Evolutionary conservation across 2,797 vertebrate species (phyloP), one percentile per base, ranked within the genome.

Genomic region (Gambelia wislizenii): DNA sequence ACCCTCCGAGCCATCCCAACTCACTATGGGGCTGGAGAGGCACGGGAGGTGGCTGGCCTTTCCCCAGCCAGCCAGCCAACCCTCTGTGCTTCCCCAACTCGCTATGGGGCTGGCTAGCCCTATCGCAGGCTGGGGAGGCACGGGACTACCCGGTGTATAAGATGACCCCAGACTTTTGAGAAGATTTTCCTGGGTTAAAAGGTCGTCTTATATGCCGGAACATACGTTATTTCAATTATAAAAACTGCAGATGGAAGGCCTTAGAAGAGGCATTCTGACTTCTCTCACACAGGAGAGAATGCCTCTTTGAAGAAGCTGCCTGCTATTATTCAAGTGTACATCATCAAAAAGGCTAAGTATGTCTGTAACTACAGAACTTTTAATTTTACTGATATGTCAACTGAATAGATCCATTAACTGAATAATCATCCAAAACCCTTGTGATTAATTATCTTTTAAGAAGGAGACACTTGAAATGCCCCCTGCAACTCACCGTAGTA

Each of bases 401-500:
- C 49, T 54, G 16, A 59, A 59, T 56, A 44, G 42, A 42, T n/a
- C 42, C 30, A 22, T 25, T 27, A 80, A 6, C 10, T 25, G n/a
- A 85, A 27, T n/a, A 33, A 76, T 76, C 30, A 44, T 42, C 2
- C 22, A 33, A 76, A 61, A 44, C 12, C n/a, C 33, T 36, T 86
- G 12, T 20, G 30, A 64, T 64, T 64, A 64, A 52, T n/a, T 83
- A 30, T 47, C 10, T 27, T 61, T 64, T 77, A 78, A 33, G 36
- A n/a, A 69, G 59, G 6, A 67, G 47, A 52, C 61, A 54, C 42
- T 30, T 27, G 13, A 89, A 80, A n/a, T 22, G 47, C 27, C 70
- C 82, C 27, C 49, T n/a, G 47, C 1, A 8, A 88, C 97, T 96
- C 90, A 99, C 99, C 92, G 98, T 99, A 2, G 99, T 99, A 96